phyloP scores from a whole-genome alignment of 2,797 vertebrate genomes.

The Limnodromus scolopaceus region DNA sequence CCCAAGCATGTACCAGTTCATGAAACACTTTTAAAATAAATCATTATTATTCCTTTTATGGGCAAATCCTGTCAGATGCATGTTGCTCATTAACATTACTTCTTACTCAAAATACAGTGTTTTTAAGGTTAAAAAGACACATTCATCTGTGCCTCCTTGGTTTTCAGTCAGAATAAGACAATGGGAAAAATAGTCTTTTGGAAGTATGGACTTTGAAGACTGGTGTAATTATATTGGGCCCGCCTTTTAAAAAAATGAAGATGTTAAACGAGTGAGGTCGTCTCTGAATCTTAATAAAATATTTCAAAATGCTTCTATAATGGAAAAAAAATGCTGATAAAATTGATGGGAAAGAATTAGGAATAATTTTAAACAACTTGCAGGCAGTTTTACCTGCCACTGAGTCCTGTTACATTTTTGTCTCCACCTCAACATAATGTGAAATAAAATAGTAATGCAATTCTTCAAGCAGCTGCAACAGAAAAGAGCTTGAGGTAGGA shows the following conservation, averaged over 20 bases:
- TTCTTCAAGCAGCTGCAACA: not conserved
- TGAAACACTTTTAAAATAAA: not conserved
- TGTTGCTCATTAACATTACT: not conserved
- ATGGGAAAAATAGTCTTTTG: not conserved
- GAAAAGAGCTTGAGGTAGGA: not conserved
- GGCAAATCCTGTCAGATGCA: not conserved
- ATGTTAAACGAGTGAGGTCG: not conserved
- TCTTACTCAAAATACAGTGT: not conserved
- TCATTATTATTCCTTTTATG: not conserved
- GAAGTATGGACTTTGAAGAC: not conserved
- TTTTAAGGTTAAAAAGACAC: not conserved
- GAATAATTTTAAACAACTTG: not conserved
- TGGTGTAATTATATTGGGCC: not conserved
- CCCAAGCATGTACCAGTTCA: not conserved
- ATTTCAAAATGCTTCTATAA: not conserved
- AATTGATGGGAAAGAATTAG: not conserved
- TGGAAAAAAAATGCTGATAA: not conserved
- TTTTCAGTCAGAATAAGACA: not conserved
- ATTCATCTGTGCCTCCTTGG: not conserved
- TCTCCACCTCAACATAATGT: not conserved
- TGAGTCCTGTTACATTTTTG: not conserved
- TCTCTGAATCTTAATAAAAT: not conserved
- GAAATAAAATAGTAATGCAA: not conserved
- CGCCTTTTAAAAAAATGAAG: not conserved
- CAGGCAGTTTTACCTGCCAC: not conserved